Conservation (phyloP, 1,140 invertebrate genomes). For the Chironomus striatipennis region DNA sequence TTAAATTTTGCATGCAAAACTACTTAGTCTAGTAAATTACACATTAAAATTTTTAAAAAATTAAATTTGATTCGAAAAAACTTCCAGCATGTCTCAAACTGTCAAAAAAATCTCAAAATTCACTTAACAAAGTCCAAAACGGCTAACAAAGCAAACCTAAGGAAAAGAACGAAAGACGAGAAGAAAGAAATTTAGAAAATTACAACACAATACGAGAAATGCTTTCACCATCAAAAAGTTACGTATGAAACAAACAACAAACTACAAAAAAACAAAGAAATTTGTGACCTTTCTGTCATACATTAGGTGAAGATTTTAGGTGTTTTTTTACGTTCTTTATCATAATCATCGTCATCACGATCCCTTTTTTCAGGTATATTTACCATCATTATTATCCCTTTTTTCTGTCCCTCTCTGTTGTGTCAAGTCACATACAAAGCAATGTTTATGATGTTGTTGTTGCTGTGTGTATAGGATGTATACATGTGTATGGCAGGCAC, state of each 20-base stretch:
- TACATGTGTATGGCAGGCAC: not conserved
- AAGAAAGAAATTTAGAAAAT: slow-evolving; percentile 15
- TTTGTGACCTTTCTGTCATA: not conserved
- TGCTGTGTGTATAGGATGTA: not conserved
- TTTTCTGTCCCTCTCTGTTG: too few relatives aligned
- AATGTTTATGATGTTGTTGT: not conserved
- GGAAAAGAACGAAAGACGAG: not conserved
- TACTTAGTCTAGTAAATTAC: too few relatives aligned
- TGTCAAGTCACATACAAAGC: not conserved
- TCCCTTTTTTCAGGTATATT: too few relatives aligned
- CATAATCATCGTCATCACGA: too few relatives aligned
- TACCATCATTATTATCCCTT: too few relatives aligned
- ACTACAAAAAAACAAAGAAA: not conserved
- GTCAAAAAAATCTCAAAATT: too few relatives aligned
- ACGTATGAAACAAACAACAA: not conserved
- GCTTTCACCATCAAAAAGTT: not conserved
- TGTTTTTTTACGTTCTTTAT: too few relatives aligned
- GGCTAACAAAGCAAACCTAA: not conserved
- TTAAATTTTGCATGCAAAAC: too few relatives aligned
- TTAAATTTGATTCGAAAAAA: too few relatives aligned
- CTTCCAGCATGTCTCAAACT: too few relatives aligned
- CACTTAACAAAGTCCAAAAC: too few relatives aligned
- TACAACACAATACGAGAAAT: not conserved
- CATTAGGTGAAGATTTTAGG: not conserved
- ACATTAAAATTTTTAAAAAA: too few relatives aligned